Conservation (phyloP, 1,140 invertebrate genomes). For the Daktulosphaira vitifoliae region DNA sequence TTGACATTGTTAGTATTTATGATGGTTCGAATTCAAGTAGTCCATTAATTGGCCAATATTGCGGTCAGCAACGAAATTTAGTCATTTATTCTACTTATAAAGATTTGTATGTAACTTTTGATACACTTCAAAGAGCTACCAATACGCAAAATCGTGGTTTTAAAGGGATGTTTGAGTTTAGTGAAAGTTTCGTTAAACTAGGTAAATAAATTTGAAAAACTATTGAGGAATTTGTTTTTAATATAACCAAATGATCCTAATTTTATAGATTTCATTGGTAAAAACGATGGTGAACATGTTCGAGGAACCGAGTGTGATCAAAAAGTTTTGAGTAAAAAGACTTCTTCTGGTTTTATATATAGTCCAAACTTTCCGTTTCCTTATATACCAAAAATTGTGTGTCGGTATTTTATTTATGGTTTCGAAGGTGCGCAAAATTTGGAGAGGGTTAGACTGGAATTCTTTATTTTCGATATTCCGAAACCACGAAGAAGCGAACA, state of each 20-base stretch:
- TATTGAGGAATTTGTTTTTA: neutral
- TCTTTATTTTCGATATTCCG: constrained; percentile 82
- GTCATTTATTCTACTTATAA: constrained; percentile 88
- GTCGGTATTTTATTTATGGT: constrained; percentile 95
- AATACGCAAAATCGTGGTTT: constrained; percentile 91
- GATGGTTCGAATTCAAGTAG: constrained; percentile 79
- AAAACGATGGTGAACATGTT: constrained; percentile 84
- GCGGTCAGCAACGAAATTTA: constrained; percentile 92
- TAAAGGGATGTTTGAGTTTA: constrained; percentile 92
- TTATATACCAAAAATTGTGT: constrained; percentile 89
- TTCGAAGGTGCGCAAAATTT: constrained; percentile 91
- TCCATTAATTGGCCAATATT: constrained; percentile 92
- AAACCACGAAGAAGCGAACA: constrained; percentile 62
- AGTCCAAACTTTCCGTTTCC: constrained; percentile 92
- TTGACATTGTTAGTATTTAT: constrained; percentile 93
- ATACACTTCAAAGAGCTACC: constrained; percentile 75
- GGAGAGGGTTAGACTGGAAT: constrained; percentile 81
- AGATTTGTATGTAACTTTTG: constrained; percentile 79
- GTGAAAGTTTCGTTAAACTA: constrained; percentile 91
- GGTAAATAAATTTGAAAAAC: constrained; percentile 48
- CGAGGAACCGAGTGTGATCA: constrained; percentile 94
- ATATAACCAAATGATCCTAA: neutral
- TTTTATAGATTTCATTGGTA: constrained; percentile 85
- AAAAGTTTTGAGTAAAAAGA: constrained; percentile 86
- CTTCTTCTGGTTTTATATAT: constrained; percentile 80